Percentiles rank a stretch among this genome's conserved stretches.
These are phyloP conservation scores for Fistularia tabacaria DNA, from an alignment of 2,797 vertebrate genomes.

Conservation along the genomic window DNA sequence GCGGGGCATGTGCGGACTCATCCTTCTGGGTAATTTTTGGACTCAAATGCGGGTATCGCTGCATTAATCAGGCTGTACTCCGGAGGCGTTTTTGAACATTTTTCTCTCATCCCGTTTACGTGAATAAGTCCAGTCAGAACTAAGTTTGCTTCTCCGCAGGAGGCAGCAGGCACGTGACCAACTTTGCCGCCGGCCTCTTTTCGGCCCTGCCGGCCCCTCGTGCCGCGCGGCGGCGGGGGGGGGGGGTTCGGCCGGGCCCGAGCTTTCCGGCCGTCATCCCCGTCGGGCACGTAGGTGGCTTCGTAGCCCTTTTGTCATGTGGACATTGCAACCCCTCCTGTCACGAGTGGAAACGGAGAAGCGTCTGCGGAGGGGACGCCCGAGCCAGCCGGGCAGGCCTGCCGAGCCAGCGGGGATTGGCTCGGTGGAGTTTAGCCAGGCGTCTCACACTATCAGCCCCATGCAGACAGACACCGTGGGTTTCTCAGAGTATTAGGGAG, in stretches of 20 bases:
- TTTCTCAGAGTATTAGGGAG: conserved; percentile 52
- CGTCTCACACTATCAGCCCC: conserved; percentile 62
- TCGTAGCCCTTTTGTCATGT: conserved; percentile 30
- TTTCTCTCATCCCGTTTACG: background rate
- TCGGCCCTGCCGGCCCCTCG: conserved; percentile 22
- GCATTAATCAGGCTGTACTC: too few species aligned
- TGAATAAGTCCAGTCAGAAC: conserved; percentile 14
- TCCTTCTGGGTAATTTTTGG: too few species aligned
- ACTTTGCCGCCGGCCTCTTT: conserved; percentile 11
- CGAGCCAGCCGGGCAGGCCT: conserved; percentile 46
- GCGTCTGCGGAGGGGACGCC: conserved; percentile 30
- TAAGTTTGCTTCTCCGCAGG: conserved; percentile 13
- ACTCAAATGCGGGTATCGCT: too few species aligned
- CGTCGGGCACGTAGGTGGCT: conserved; percentile 34
- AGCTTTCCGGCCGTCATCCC: conserved; percentile 5
- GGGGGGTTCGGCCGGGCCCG: conserved; percentile 18
- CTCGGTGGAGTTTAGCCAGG: conserved; percentile 61
- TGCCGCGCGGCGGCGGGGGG: conserved; percentile 17
- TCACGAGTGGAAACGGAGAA: conserved; percentile 46
- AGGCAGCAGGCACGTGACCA: conserved; percentile 14
- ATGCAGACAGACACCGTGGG: conserved; percentile 57
- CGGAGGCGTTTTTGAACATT: too few species aligned
- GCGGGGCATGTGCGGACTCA: too few species aligned
- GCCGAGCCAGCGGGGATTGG: conserved; percentile 38
- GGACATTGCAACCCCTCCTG: conserved; percentile 41